phyloP scores from a whole-genome alignment of 2,888 invertebrate species.

The Achlya flavicornis region DNA sequence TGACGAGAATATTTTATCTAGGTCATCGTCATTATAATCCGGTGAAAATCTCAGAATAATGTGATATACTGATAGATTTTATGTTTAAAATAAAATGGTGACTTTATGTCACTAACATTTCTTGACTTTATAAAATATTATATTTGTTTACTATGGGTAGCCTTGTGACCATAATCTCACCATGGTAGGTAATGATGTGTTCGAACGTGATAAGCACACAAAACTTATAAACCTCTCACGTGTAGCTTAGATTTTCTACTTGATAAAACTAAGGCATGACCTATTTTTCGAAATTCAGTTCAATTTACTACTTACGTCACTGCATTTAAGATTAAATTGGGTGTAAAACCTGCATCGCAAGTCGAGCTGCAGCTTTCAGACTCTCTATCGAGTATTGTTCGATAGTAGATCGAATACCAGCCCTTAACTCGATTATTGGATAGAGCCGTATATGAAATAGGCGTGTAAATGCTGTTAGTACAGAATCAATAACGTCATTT shows the following conservation, averaged over 20 bases:
- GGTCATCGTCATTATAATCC: background rate
- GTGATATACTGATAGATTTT: too few relatives aligned
- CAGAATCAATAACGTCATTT: background rate
- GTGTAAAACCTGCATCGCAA: constrained; percentile 5
- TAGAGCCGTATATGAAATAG: constrained; percentile 4
- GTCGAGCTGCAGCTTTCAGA: background rate
- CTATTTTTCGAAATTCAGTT: background rate
- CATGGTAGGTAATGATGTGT: too few relatives aligned
- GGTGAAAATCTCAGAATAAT: too few relatives aligned
- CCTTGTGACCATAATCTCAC: too few relatives aligned
- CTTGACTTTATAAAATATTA: too few relatives aligned
- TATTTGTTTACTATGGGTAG: too few relatives aligned
- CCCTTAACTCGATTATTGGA: constrained; percentile 31
- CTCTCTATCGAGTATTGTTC: constrained; percentile 8
- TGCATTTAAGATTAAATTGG: background rate
- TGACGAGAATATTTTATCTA: background rate
- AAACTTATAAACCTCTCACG: too few relatives aligned
- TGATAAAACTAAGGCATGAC: background rate
- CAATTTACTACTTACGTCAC: background rate
- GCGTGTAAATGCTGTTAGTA: background rate
- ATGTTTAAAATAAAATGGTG: too few relatives aligned
- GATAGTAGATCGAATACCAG: constrained; percentile 18
- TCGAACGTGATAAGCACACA: too few relatives aligned
- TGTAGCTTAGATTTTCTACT: too few relatives aligned
- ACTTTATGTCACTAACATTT: too few relatives aligned